Percentiles rank a stretch among this genome's conserved stretches.
Evolutionary conservation across 2,797 vertebrate genomes (phyloP).

Genomic region (Merluccius polli): DNA sequence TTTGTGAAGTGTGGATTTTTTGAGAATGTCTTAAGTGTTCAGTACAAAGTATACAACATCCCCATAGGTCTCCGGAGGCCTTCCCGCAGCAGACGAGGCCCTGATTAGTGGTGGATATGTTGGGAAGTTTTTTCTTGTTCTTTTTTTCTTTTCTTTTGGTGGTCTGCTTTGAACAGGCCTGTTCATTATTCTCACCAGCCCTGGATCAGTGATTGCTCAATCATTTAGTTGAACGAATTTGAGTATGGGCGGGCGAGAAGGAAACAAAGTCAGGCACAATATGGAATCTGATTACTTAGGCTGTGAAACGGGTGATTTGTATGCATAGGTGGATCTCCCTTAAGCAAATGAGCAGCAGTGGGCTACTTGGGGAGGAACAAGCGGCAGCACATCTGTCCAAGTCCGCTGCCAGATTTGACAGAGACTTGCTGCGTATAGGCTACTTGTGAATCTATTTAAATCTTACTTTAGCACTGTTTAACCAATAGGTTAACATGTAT

Average conservation of each 20-base stretch:
- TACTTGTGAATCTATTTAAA: background rate
- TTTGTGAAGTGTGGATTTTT: background rate
- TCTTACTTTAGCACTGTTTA: background rate
- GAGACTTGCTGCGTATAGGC: background rate
- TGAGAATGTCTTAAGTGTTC: background rate
- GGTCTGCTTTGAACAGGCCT: background rate
- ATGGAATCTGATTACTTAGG: slow-evolving; percentile 13
- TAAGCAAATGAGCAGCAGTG: slow-evolving; percentile 19
- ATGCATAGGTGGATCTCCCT: background rate
- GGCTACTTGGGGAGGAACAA: no score
- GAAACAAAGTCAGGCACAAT: slow-evolving; percentile 43
- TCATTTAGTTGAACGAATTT: slow-evolving; percentile 11
- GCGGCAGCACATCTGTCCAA: no score
- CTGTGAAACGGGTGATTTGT: slow-evolving; percentile 2
- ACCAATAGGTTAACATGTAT: background rate
- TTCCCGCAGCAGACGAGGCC: no score
- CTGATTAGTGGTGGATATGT: no score
- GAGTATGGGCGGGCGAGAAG: slow-evolving; percentile 21
- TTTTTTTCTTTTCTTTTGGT: background rate
- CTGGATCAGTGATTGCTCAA: slow-evolving; percentile 41
- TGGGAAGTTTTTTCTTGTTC: background rate
- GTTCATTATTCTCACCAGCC: slow-evolving; percentile 28
- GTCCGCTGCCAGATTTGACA: background rate
- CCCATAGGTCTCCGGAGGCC: no score
- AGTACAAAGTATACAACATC: no score